Evolutionary conservation across 1,140 invertebrate genomes (phyloP).

Genomic region (Teleopsis dalmanni): DNA sequence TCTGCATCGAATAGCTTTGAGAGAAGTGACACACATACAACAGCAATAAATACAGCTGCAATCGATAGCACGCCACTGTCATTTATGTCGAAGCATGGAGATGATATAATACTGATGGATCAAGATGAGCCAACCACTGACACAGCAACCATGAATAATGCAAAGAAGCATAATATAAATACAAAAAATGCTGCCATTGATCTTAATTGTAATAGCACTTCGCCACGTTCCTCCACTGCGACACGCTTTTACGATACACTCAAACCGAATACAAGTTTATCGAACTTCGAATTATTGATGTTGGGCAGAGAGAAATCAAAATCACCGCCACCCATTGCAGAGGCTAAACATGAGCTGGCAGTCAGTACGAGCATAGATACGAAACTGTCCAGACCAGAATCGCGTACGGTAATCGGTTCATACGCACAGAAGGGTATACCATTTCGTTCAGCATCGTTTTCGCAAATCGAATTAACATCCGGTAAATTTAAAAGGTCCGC

Average conservation of each 20-base stretch:
- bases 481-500: constrained; percentile 32
- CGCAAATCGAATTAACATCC: constrained; percentile 65
- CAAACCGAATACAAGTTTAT: constrained; percentile 40
- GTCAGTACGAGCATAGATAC: constrained; percentile 26
- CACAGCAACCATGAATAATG: background rate
- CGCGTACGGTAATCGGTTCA: constrained; percentile 50
- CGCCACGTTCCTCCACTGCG: background rate
- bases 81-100: constrained; percentile 7
- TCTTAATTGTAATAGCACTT: background rate
- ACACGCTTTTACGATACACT: constrained; percentile 25
- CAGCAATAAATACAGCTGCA: constrained; percentile 7
- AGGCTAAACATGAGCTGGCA: background rate
- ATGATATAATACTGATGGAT: constrained; percentile 16
- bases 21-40: constrained; percentile 17
- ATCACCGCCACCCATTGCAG: constrained; percentile 25
- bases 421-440: constrained; percentile 56
- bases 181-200: background rate
- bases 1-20: constrained; percentile 24
- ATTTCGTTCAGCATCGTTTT: constrained; percentile 73
- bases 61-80: background rate
- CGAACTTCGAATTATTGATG: constrained; percentile 40
- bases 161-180: background rate
- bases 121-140: constrained; percentile 8
- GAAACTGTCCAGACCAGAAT: constrained; percentile 48
- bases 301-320: constrained; percentile 39